A percentile compares a stretch with the other conserved stretches of the same genome.
Evolutionary conservation across 2,797 vertebrate species (phyloP).

Genomic region (Pangasius krempfi): DNA sequence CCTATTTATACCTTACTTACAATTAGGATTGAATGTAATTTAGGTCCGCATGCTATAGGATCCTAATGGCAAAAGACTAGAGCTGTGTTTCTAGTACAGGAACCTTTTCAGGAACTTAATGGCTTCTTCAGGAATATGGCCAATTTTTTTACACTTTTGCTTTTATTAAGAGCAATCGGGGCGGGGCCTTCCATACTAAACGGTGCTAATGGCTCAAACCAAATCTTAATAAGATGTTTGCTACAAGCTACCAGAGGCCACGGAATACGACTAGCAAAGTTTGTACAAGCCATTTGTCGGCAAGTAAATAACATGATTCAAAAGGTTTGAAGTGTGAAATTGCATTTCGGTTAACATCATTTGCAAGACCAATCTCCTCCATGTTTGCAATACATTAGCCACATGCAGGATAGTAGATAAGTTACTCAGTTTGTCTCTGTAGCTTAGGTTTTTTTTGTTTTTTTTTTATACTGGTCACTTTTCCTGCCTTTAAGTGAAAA

Average conservation of each 20-base stretch:
- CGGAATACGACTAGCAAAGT: background rate
- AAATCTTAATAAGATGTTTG: background rate
- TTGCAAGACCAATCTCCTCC: too few species aligned
- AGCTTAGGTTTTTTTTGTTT: background rate
- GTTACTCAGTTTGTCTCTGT: background rate
- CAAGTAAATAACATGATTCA: background rate
- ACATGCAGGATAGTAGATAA: background rate
- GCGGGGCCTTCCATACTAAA: background rate
- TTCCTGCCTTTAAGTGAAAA: background rate
- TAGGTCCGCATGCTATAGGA: background rate
- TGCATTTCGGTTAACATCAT: background rate
- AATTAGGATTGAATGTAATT: background rate
- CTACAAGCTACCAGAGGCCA: background rate
- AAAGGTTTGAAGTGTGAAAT: background rate
- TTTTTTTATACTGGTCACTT: background rate
- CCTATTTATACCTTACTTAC: background rate
- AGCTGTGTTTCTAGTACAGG: background rate
- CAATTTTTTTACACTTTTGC: background rate
- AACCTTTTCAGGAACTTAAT: background rate
- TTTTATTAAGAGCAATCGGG: background rate
- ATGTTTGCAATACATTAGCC: background rate
- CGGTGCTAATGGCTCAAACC: background rate
- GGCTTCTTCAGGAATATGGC: background rate
- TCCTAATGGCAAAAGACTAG: background rate
- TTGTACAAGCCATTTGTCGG: background rate